Evolutionary conservation across 1,140 invertebrate species (phyloP).

Genomic region (Acromyrmex charruanus): DNA sequence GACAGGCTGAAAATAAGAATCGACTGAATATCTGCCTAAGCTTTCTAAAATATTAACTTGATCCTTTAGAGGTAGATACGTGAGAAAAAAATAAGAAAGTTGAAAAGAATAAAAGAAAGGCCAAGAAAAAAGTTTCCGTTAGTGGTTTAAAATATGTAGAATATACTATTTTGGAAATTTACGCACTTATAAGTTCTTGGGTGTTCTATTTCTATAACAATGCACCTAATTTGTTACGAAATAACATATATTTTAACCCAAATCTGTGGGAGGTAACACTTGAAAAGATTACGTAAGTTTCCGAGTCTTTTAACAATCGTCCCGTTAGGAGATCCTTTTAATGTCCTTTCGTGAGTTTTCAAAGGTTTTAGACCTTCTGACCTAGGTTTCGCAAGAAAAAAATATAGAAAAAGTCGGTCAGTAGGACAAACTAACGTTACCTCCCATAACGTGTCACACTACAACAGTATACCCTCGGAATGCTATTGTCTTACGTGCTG

Average conservation of each 20-base stretch:
- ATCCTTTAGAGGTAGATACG: neutral
- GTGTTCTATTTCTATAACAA: neutral
- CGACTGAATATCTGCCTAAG: too few species aligned
- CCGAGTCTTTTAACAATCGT: slow-evolving; percentile 6
- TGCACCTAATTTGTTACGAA: neutral
- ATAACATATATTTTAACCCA: neutral
- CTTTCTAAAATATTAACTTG: neutral
- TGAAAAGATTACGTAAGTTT: neutral
- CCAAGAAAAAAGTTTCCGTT: neutral
- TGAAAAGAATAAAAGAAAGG: neutral
- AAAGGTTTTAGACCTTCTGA: neutral
- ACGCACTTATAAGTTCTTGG: neutral
- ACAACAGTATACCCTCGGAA: neutral
- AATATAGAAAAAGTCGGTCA: slow-evolving; percentile 22
- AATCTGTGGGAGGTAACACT: neutral
- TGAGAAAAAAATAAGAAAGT: slow-evolving; percentile 8
- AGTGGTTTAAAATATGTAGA: neutral
- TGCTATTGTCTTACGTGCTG: slow-evolving; percentile 41
- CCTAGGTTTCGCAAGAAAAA: neutral
- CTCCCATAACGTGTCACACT: neutral
- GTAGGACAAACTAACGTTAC: neutral
- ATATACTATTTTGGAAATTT: slow-evolving; percentile 4
- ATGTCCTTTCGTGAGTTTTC: neutral
- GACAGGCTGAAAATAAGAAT: too few species aligned
- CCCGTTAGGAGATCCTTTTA: neutral